Conservation (phyloP, 1,140 invertebrate genomes). For the Diabrotica undecimpunctata region DNA sequence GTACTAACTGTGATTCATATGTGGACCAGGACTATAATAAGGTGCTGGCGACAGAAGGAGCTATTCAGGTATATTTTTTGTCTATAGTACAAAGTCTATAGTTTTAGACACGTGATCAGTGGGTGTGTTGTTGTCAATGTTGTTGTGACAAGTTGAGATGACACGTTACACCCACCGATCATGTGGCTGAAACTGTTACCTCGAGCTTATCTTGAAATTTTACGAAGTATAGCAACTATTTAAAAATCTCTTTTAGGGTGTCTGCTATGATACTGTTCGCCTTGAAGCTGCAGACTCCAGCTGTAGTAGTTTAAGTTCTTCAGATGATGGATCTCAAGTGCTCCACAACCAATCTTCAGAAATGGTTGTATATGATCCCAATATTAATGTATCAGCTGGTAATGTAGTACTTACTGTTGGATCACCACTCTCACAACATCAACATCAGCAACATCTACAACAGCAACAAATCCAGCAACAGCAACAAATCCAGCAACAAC, state of each 20-base stretch:
- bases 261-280: constrained; percentile 49
- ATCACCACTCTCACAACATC: constrained; percentile 22
- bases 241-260: constrained; percentile 19
- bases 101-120: too few relatives aligned
- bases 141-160: too few relatives aligned
- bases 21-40: constrained; percentile 39
- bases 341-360: constrained; percentile 38
- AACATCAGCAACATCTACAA: too few relatives aligned
- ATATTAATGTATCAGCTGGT: constrained; percentile 42
- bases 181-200: too few relatives aligned
- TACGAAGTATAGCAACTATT: too few relatives aligned
- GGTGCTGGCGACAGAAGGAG: constrained; percentile 40
- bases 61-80: constrained; percentile 20
- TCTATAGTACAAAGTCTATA: background rate
- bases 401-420: constrained; percentile 39
- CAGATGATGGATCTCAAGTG: constrained; percentile 41
- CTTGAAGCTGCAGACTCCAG: constrained; percentile 50
- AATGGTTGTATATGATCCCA: constrained; percentile 46
- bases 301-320: constrained; percentile 50
- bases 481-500: background rate
- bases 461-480: too few relatives aligned
- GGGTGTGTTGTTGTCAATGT: too few relatives aligned
- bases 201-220: too few relatives aligned
- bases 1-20: constrained; percentile 36
- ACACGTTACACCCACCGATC: too few relatives aligned